Percentiles rank a stretch among this genome's conserved stretches.
Evolutionary conservation across 2,888 invertebrate genomes (phyloP).

Genomic region (Archaeoteleia sp.): DNA sequence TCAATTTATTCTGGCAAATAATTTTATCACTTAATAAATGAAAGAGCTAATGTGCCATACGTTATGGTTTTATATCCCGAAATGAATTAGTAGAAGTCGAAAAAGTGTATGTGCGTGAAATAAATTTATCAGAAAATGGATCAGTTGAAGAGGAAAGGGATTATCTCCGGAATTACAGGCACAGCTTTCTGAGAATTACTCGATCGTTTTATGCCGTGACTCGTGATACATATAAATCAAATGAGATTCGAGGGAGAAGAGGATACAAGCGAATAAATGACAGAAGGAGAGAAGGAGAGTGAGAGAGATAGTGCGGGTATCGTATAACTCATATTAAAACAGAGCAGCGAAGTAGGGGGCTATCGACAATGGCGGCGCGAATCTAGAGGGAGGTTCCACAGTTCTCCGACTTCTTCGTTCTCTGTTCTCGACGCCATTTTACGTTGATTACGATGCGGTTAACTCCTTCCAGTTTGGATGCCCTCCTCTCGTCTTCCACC

Average conservation of each 20-base stretch:
- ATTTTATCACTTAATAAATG: slow-evolving; percentile 20
- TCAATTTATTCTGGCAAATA: slow-evolving; percentile 6
- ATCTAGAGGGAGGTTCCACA: slow-evolving; percentile 50
- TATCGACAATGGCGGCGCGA: slow-evolving; percentile 55
- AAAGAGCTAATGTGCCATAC: slow-evolving; percentile 23
- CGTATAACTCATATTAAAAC: slow-evolving; percentile 52
- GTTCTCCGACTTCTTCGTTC: slow-evolving; percentile 56
- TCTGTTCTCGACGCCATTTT: slow-evolving; percentile 69
- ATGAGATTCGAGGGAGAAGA: slow-evolving; percentile 44
- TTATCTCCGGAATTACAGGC: slow-evolving; percentile 46
- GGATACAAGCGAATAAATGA: slow-evolving; percentile 47
- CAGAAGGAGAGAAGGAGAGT: slow-evolving; percentile 24
- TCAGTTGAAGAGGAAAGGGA: slow-evolving; percentile 33
- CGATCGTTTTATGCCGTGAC: slow-evolving; percentile 48
- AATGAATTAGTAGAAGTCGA: slow-evolving; percentile 25
- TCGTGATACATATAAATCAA: slow-evolving; percentile 54
- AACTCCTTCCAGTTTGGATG: slow-evolving; percentile 62
- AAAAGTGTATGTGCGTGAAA: slow-evolving; percentile 37
- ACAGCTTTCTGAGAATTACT: slow-evolving; percentile 43
- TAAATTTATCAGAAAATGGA: slow-evolving; percentile 46
- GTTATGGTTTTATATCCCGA: slow-evolving; percentile 36
- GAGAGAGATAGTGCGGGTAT: slow-evolving; percentile 23
- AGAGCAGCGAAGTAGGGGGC: slow-evolving; percentile 28
- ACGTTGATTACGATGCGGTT: slow-evolving; percentile 72
- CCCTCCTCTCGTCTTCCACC: slow-evolving; percentile 28